Conservation (phyloP, 2,113 vertebrate genomes). For the Parotia lawesii region DNA sequence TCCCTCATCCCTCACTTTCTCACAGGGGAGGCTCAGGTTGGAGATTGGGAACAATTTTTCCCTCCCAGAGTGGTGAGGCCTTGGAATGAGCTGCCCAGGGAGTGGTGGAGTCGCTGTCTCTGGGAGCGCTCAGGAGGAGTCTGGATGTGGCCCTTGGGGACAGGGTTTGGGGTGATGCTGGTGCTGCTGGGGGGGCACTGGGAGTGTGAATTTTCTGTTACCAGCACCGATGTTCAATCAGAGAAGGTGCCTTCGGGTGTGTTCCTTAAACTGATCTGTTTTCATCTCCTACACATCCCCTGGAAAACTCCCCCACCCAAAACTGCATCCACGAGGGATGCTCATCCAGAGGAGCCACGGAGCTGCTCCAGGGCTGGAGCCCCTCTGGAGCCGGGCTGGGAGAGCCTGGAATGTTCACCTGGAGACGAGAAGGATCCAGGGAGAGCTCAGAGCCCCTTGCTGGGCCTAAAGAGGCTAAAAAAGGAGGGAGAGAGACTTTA, state of each 20-base stretch:
- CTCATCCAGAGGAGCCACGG: accelerated
- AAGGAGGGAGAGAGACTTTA: background rate
- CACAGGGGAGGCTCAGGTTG: background rate
- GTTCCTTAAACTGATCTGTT: background rate
- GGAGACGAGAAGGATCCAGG: background rate
- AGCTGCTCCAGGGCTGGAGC: background rate
- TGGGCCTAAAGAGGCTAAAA: background rate
- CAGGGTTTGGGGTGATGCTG: background rate
- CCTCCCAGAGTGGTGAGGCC: accelerated
- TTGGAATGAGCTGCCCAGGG: background rate
- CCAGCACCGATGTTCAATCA: background rate
- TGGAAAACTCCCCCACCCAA: background rate
- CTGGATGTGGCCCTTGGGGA: background rate
- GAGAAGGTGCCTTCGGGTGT: background rate
- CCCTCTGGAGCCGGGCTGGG: background rate
- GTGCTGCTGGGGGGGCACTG: background rate
- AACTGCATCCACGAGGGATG: background rate
- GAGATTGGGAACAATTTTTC: accelerated
- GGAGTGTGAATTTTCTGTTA: background rate
- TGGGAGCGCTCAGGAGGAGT: background rate
- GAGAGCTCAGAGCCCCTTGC: background rate
- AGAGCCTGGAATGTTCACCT: background rate
- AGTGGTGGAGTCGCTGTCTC: background rate
- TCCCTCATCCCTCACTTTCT: background rate
- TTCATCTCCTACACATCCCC: background rate